Conservation (phyloP, 2,797 vertebrate genomes). For the Numenius phaeopus region DNA sequence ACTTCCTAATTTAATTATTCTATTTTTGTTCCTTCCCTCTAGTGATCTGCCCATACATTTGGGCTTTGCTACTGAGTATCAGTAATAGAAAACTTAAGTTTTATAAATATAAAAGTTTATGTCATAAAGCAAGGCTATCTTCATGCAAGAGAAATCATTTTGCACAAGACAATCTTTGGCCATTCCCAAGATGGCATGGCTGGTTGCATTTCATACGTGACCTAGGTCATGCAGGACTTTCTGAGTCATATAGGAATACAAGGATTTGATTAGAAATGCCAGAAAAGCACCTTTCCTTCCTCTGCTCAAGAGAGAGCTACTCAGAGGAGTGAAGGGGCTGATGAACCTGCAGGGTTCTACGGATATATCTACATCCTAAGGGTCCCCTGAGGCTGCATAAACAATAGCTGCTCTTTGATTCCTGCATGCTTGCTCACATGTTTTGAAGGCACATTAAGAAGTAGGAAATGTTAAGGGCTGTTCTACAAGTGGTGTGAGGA, state of each 20-base stretch:
- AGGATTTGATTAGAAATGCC: not conserved
- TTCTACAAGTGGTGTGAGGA: not conserved
- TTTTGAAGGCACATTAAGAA: not conserved
- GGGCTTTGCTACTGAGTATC: not conserved
- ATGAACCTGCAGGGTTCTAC: not conserved
- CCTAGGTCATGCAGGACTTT: not conserved
- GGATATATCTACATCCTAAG: not conserved
- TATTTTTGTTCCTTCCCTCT: not conserved
- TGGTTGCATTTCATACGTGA: not conserved
- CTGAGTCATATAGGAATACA: not conserved
- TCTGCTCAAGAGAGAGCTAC: not conserved
- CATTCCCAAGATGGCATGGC: not conserved
- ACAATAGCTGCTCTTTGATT: not conserved
- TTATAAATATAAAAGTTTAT: not conserved
- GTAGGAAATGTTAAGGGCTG: accelerated
- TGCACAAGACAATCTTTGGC: not conserved
- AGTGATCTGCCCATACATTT: not conserved
- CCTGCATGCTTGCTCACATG: not conserved
- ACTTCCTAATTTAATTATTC: not conserved
- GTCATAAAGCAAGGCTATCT: not conserved
- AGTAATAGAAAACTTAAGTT: not conserved
- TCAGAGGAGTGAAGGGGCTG: not conserved
- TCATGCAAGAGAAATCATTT: not conserved
- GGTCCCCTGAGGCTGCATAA: not conserved
- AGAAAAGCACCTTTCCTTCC: not conserved